Base-by-base conservation (phyloP, 2,888 invertebrate genomes). In the Agonopterix arenella region DNA sequence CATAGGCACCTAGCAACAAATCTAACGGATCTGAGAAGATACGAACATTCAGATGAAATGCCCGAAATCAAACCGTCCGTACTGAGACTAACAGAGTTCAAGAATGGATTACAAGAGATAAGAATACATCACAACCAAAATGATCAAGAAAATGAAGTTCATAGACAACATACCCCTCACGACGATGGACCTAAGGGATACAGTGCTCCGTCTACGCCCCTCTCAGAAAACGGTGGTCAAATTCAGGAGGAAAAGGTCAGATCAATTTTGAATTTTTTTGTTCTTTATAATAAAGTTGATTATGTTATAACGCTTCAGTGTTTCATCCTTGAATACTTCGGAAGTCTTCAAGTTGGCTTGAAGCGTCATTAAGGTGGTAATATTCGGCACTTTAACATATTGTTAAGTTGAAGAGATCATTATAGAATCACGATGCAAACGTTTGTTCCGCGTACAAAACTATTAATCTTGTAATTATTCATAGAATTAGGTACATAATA, bases 181-280 rank as follows among this genome's bases (percentile, higher is more conserved):
- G 90, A 90, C 50, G 85, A 88, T 8, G 85, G 84, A 38, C 83
- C 76, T 0, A 90, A 90, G 53, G 90, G 88, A 41, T 90, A 90
- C 70, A 90, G 90, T 64, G 90, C 90, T 1, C 90, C 90, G 0
- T 89, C 90, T 0, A 90, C 90, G 2, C 90, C 90, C 8, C 70
- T 90, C 1, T 90, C 90, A 0, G 90, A 90, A 59, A 86, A 90
- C 54, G 89, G 89, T 37, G 89, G 88, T 7, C 90, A 90, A 37
- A 66, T 80, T 16, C 88, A 86, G 54, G 90, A 90, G 57, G 90
- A 90, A 73, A 90, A 90, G 90, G 90, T 90, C 63, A 80, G 82
- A 72, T 38, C n/a, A 40, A 56, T 55, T 61, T 62, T 53, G 49
- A 49, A 5, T 52, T 56, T 48, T 50, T 52, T 47, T n/a, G 11